phyloP scores from a whole-genome alignment of 2,797 vertebrate genomes.

The Holocentrus rufus region DNA sequence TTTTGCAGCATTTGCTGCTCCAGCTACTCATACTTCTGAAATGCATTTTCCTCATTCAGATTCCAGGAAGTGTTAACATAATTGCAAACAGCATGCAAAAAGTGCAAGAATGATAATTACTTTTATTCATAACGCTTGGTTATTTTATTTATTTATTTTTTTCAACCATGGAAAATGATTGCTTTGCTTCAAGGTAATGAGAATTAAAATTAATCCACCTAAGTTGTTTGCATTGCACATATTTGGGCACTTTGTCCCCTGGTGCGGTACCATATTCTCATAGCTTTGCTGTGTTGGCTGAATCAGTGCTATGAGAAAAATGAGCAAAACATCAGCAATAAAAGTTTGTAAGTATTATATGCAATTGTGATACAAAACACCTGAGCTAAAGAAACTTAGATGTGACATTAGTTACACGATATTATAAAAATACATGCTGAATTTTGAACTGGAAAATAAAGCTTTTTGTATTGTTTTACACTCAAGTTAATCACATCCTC shows the following conservation, averaged over 20 bases:
- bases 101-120: conserved; percentile 70
- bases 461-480: conserved; percentile 36
- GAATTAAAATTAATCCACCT: conserved; percentile 74
- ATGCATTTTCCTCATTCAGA: conserved; percentile 52
- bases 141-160: conserved; percentile 37
- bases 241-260: conserved; percentile 57
- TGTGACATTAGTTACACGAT: neutral
- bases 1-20: conserved; percentile 48
- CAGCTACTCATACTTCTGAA: conserved; percentile 42
- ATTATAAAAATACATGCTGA: neutral
- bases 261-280: conserved; percentile 34
- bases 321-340: conserved; percentile 61
- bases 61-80: conserved; percentile 64
- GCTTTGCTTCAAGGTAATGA: conserved; percentile 78
- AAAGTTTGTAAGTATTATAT: conserved; percentile 52
- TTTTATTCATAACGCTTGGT: conserved; percentile 73
- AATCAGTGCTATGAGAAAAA: conserved; percentile 42
- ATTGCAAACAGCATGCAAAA: conserved; percentile 69
- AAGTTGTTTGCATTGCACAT: conserved; percentile 76
- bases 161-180: conserved; percentile 66
- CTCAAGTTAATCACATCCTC: conserved; percentile 23
- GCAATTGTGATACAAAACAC: conserved; percentile 46
- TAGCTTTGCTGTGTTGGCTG: conserved; percentile 57
- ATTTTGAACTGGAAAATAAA: conserved; percentile 7
- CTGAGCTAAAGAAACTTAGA: conserved; percentile 38